Percentiles rank a stretch among this genome's conserved stretches.
Evolutionary conservation across 2,888 invertebrate genomes (phyloP).

Genomic region (Chrysomela aeneicollis): DNA sequence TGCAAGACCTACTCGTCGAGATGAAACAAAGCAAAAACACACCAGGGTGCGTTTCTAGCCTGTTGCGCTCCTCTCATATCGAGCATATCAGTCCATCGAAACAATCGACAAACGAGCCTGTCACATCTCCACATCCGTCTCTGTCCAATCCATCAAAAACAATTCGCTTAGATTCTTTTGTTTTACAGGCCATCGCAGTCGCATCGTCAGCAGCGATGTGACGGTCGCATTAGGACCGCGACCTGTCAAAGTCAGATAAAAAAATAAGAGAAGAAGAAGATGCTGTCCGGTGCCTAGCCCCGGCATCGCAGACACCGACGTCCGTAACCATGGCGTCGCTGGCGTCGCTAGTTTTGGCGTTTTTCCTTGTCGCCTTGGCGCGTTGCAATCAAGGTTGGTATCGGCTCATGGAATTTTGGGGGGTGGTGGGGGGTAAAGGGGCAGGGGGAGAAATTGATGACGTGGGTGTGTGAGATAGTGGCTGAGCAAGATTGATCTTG

Average conservation of each 20-base stretch:
- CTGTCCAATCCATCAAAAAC: constrained; percentile 18
- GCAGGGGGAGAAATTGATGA: constrained; percentile 17
- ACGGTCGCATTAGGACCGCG: constrained; percentile 34
- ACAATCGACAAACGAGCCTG: too few species aligned
- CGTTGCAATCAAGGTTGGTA: constrained; percentile 36
- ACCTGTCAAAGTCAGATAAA: constrained; percentile 13
- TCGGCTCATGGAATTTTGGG: constrained; percentile 27
- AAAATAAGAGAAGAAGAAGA: constrained; percentile 15
- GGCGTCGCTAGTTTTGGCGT: constrained; percentile 32
- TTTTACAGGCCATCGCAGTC: constrained; percentile 36
- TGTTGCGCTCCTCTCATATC: too few species aligned
- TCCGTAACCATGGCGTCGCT: constrained; percentile 28
- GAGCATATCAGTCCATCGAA: too few species aligned
- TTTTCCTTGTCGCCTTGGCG: constrained; percentile 29
- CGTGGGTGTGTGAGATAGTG: neutral
- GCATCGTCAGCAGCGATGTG: constrained; percentile 44
- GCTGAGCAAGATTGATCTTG: constrained; percentile 1
- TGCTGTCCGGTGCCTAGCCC: constrained; percentile 34
- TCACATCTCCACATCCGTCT: too few species aligned
- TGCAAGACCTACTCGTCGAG: too few species aligned
- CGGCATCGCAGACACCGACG: constrained; percentile 27
- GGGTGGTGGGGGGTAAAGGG: too few species aligned
- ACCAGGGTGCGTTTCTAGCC: too few species aligned
- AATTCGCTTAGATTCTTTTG: constrained; percentile 27
- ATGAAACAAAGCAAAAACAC: too few species aligned